phyloP scores from a whole-genome alignment of 2,113 vertebrate species.

The Okapia johnstoni region DNA sequence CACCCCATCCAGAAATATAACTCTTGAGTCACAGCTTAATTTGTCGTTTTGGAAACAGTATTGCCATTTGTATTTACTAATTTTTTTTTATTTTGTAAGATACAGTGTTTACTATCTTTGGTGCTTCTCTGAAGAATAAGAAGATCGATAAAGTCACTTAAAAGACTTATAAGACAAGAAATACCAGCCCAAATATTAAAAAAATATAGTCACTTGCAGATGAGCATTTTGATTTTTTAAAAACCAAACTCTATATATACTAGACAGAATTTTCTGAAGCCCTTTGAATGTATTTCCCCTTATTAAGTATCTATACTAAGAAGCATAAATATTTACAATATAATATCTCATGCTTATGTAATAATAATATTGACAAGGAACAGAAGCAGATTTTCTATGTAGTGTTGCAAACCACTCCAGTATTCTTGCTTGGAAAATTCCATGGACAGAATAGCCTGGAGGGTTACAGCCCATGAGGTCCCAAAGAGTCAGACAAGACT shows the following conservation, averaged over 20 bases:
- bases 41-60: not conserved
- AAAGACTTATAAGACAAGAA: not conserved
- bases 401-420: not conserved
- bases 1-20: not conserved
- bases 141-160: conserved; percentile 10
- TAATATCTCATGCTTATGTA: not conserved
- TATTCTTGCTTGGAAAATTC: no score
- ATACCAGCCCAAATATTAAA: not conserved
- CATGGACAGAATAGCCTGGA: no score
- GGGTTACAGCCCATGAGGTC: no score
- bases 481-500: no score
- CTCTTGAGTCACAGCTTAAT: not conserved
- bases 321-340: not conserved
- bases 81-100: conserved; percentile 12
- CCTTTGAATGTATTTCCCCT: not conserved
- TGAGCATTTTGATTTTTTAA: not conserved
- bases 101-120: not conserved
- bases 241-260: not conserved
- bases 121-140: not conserved
- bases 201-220: not conserved
- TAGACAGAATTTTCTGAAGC: not conserved
- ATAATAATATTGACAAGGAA: not conserved
- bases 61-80: not conserved
- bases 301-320: not conserved
- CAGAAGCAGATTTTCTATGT: not conserved